Conservation (phyloP, 2,113 vertebrate genomes). For the Cranoglanis bouderius region DNA sequence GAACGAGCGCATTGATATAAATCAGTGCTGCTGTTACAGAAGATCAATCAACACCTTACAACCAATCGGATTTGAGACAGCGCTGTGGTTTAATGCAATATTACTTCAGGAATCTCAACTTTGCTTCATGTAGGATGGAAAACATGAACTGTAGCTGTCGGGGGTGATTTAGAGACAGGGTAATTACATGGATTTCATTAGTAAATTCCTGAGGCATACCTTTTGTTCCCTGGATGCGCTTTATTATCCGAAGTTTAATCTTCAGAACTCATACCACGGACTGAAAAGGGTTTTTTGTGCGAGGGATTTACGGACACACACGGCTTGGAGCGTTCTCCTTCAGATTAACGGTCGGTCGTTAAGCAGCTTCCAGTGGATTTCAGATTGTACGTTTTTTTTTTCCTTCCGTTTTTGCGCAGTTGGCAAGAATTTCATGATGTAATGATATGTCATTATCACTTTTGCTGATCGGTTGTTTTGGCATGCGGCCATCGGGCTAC, state of each 20-base stretch:
- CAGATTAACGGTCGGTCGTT: constrained; percentile 4
- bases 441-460: not conserved
- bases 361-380: not conserved
- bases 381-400: not conserved
- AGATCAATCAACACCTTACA: not conserved
- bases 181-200: not conserved
- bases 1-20: not conserved
- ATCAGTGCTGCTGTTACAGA: not conserved
- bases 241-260: not conserved
- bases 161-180: not conserved
- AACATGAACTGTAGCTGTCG: not conserved
- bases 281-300: not conserved
- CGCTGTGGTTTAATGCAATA: not conserved
- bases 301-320: not conserved
- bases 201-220: not conserved
- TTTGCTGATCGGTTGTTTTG: not conserved
- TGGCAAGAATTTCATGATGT: not conserved
- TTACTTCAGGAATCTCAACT: not conserved
- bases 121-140: too few relatives aligned
- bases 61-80: not conserved
- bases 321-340: not conserved
- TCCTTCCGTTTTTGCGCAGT: not conserved
- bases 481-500: not conserved
- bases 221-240: not conserved
- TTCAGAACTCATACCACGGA: not conserved